phyloP scores from a whole-genome alignment of 64 coral and sea anemone genomes.

The Dendrophyllia cribrosa region DNA sequence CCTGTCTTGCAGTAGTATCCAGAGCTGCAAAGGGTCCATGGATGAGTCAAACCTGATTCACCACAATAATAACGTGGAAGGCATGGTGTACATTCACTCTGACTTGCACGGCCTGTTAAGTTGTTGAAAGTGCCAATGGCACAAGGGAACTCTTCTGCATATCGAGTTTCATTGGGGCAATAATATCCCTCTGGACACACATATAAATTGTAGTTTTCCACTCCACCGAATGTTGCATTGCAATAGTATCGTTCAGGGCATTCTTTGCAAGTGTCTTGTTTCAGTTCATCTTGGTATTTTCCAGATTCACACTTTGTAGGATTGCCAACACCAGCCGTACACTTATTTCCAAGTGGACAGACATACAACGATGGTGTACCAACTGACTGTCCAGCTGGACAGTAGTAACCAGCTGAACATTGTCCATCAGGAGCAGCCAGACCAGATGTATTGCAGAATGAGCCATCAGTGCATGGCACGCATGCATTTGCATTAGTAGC shows the following conservation, averaged over 20 bases:
- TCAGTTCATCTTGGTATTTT: conserved; percentile 78
- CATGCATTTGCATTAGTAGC: conserved; percentile 79
- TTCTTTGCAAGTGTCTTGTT: conserved; percentile 73
- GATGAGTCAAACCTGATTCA: conserved; percentile 76
- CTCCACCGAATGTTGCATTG: conserved; percentile 85
- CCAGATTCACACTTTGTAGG: conserved; percentile 87
- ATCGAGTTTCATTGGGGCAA: conserved; percentile 90
- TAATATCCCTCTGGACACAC: conserved; percentile 85
- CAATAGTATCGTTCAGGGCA: conserved; percentile 95
- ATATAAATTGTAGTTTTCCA: conserved; percentile 72
- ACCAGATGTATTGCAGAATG: conserved; percentile 92
- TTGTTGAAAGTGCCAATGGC: conserved; percentile 92
- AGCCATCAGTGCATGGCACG: conserved; percentile 75
- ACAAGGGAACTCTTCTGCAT: conserved; percentile 85
- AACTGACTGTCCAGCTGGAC: conserved; percentile 82
- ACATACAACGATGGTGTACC: conserved; percentile 73
- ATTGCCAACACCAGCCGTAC: conserved; percentile 65
- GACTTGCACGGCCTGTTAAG: conserved; percentile 70
- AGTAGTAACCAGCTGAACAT: conserved; percentile 91
- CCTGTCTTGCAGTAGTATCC: conserved; percentile 91
- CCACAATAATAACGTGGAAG: conserved; percentile 92
- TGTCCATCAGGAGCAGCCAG: conserved; percentile 73
- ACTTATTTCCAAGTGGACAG: conserved; percentile 78
- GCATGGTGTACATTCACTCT: conserved; percentile 83
- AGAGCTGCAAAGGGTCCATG: conserved; percentile 76